Evolutionary conservation across 1,140 invertebrate species (phyloP).

Genomic region (Atta cephalotes): DNA sequence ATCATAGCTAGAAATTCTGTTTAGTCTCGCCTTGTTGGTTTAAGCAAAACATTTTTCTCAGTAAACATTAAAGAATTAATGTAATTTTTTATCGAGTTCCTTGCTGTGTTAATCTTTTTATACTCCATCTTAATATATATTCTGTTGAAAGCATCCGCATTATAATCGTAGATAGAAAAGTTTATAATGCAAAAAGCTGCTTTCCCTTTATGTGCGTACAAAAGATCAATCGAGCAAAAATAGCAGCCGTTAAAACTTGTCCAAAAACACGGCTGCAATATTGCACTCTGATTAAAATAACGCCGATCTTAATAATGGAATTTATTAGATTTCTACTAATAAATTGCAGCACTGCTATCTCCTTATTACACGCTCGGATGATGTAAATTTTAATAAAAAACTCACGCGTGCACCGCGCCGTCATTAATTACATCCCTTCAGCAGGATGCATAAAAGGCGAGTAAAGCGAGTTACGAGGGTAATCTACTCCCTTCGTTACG

Average conservation of each 20-base stretch:
- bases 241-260: background rate
- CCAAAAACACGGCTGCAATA: background rate
- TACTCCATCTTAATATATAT: background rate
- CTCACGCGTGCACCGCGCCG: conserved; percentile 9
- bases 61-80: too few relatives aligned
- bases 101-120: background rate
- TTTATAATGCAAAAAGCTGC: background rate
- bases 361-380: conserved; percentile 59
- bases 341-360: conserved; percentile 50
- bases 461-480: conserved; percentile 32
- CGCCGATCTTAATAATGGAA: conserved; percentile 70
- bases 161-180: background rate
- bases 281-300: conserved; percentile 64
- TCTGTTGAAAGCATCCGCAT: background rate
- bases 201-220: background rate
- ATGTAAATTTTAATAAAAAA: conserved; percentile 75
- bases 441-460: conserved; percentile 40
- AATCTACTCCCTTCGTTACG: conserved; percentile 64
- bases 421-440: conserved; percentile 61
- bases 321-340: conserved; percentile 69
- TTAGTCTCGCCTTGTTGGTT: too few relatives aligned
- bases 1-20: too few relatives aligned
- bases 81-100: background rate
- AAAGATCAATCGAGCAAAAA: background rate
- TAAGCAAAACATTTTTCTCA: too few relatives aligned